Evolutionary conservation across 2,888 invertebrate species (phyloP).

Genomic region (Spilosoma lubricipeda): DNA sequence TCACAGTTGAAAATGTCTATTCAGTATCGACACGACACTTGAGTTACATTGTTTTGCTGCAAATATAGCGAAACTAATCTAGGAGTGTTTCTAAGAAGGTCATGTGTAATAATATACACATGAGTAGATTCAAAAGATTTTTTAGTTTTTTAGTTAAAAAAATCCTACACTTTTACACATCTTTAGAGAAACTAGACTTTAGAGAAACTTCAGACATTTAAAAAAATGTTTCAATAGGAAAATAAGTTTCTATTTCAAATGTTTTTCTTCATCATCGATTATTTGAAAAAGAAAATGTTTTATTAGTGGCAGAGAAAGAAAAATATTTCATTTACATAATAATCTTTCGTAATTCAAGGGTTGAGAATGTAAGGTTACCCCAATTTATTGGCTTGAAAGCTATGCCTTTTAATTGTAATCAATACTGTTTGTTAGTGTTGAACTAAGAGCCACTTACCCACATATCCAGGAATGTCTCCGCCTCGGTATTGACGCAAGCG

Average conservation of each 20-base stretch:
- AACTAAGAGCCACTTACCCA: conserved; percentile 84
- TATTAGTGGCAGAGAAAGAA: no score
- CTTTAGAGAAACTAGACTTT: no score
- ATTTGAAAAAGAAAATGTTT: no score
- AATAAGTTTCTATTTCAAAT: no score
- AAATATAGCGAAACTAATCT: conserved; percentile 46
- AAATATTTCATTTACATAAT: background rate
- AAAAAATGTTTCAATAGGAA: no score
- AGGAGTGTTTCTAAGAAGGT: conserved; percentile 30
- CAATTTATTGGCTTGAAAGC: background rate
- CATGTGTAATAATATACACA: conserved; percentile 1
- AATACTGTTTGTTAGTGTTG: background rate
- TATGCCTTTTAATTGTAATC: background rate
- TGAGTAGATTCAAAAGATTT: no score
- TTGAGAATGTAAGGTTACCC: background rate
- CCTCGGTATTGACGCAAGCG: conserved; percentile 86
- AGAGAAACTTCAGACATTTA: no score
- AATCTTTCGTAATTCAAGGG: background rate
- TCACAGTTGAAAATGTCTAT: conserved; percentile 67
- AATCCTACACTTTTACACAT: no score
- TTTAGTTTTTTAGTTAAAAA: no score
- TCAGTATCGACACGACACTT: conserved; percentile 61
- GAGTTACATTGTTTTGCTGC: conserved; percentile 46
- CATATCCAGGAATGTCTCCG: conserved; percentile 92
- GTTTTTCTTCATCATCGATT: no score